Conservation (phyloP, 2,113 vertebrate genomes). For the Indicator indicator region DNA sequence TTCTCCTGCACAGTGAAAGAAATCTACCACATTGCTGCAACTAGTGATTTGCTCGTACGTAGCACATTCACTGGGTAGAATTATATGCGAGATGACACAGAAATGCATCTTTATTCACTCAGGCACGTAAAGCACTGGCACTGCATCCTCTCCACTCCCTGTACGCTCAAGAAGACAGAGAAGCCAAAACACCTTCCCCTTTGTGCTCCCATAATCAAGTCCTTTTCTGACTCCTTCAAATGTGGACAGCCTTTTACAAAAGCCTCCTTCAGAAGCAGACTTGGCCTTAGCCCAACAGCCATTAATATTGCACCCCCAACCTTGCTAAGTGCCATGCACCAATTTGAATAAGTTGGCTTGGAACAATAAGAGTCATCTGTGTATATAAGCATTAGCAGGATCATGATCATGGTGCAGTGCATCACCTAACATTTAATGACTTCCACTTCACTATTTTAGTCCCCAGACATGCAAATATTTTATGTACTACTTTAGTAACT, state of each 20-base stretch:
- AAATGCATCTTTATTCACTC: not conserved
- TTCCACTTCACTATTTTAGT: not conserved
- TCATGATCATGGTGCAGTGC: not conserved
- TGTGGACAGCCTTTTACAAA: not conserved
- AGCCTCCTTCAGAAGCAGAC: not conserved
- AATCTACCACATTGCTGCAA: not conserved
- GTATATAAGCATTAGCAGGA: not conserved
- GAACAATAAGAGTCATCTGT: not conserved
- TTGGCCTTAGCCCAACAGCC: rapidly evolving
- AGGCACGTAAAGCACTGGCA: not conserved
- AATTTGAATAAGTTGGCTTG: not conserved
- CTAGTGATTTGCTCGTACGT: not conserved
- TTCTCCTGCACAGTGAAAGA: not conserved
- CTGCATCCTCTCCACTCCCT: not conserved
- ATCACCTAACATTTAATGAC: not conserved
- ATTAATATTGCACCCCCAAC: rapidly evolving
- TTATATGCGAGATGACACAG: not conserved
- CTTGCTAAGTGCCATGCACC: rapidly evolving
- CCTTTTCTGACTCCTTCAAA: not conserved
- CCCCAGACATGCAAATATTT: not conserved
- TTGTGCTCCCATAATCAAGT: not conserved
- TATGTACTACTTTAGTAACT: not conserved
- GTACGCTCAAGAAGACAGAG: not conserved
- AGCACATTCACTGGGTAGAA: not conserved
- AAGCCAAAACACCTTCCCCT: not conserved